phyloP scores from a whole-genome alignment of 2,797 vertebrate species.

The Acanthurus leucopareius region DNA sequence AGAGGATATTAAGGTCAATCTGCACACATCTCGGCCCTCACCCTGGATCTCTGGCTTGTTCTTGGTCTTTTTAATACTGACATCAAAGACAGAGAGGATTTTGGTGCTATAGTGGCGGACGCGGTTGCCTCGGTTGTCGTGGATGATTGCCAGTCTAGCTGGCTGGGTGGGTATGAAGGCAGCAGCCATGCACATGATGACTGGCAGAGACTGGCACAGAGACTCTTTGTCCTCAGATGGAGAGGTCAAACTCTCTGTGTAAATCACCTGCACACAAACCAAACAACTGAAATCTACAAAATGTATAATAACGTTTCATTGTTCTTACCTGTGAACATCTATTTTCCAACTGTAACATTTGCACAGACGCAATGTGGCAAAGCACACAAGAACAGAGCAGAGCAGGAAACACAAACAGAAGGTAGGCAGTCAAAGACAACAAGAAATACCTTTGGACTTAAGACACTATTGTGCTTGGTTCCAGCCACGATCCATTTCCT shows the following conservation, averaged over 20 bases:
- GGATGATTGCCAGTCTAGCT: conserved; percentile 80
- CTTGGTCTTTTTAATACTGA: conserved; percentile 79
- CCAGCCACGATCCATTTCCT: conserved; percentile 77
- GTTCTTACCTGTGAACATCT: conserved; percentile 4
- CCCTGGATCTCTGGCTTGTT: conserved; percentile 76
- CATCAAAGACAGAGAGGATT: conserved; percentile 78
- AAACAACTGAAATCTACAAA: conserved; percentile 3
- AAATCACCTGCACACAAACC: conserved; percentile 76
- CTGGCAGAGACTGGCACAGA: conserved; percentile 71
- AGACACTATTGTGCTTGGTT: conserved; percentile 65
- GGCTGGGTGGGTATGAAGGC: conserved; percentile 83
- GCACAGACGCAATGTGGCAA: conserved; percentile 13
- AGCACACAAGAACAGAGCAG: background rate
- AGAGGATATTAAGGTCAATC: conserved; percentile 20
- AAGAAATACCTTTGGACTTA: conserved; percentile 81
- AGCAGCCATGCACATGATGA: conserved; percentile 68
- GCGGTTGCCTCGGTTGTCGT: conserved; percentile 4
- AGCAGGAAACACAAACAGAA: background rate
- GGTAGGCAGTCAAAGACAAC: conserved; percentile 29
- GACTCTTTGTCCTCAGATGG: conserved; percentile 75
- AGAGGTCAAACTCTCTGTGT: conserved; percentile 72
- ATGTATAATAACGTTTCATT: background rate
- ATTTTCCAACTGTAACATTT: conserved; percentile 4
- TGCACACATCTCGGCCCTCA: conserved; percentile 61
- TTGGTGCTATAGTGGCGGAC: no score